Conservation (phyloP, 2,113 vertebrate genomes). For the Malaclemys terrapin region DNA sequence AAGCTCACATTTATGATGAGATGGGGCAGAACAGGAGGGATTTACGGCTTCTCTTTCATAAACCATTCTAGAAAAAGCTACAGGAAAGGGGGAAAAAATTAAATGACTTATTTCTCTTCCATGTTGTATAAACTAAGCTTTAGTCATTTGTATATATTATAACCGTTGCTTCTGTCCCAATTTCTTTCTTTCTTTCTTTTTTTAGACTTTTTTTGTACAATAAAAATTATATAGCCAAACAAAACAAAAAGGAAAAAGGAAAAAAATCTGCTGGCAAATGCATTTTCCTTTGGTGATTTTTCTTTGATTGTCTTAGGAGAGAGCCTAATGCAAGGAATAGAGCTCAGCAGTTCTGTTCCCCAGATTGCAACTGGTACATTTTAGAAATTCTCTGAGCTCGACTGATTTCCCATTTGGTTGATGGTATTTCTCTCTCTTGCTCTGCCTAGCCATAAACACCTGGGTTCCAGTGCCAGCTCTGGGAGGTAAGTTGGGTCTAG, state of each 20-base stretch:
- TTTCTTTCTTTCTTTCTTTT: constrained; percentile 74
- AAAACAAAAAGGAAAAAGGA: not conserved
- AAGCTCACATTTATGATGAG: not conserved
- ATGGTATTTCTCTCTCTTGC: too few relatives aligned
- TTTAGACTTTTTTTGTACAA: constrained; percentile 89
- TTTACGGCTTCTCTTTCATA: not conserved
- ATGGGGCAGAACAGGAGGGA: not conserved
- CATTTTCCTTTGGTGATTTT: not conserved
- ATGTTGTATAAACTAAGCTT: constrained; percentile 83
- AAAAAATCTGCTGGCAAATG: not conserved
- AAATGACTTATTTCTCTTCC: not conserved
- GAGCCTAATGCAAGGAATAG: not conserved
- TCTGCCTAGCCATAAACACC: not conserved
- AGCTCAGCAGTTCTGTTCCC: not conserved
- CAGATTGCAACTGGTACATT: not conserved
- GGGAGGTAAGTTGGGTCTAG: not conserved
- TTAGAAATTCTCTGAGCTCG: not conserved
- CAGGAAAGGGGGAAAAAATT: not conserved
- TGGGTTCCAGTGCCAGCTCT: too few relatives aligned
- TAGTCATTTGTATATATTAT: constrained; percentile 85
- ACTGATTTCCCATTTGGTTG: not conserved
- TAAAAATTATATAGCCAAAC: constrained; percentile 88
- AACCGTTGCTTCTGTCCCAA: constrained; percentile 78
- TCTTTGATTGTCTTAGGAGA: not conserved
- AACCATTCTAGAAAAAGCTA: not conserved